These are phyloP conservation scores for Stomatorhinus walkeri DNA, from an alignment of 2,797 vertebrate species.

Conservation along the genomic window DNA sequence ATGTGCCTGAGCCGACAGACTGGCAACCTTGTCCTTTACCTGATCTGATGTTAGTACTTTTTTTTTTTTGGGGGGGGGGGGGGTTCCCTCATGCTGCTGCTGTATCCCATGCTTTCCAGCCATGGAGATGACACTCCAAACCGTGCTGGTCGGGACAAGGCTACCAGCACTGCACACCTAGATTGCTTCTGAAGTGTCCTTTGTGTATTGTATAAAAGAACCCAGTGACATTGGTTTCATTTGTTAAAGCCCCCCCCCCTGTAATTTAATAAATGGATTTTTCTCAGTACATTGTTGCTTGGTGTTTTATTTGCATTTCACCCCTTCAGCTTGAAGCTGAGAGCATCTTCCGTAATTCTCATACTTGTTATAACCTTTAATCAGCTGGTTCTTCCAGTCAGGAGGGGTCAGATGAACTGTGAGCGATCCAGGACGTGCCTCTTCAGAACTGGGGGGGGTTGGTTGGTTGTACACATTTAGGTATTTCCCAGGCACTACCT, in stretches of 20 bases:
- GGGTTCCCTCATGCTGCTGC: neutral
- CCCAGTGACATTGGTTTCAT: neutral
- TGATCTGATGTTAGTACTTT: neutral
- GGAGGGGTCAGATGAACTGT: neutral
- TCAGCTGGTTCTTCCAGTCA: neutral
- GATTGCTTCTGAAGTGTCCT: slow-evolving; percentile 16
- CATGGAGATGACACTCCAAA: neutral
- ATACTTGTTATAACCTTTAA: neutral
- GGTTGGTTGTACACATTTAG: neutral
- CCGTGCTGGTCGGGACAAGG: neutral
- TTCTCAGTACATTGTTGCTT: neutral
- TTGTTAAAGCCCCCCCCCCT: neutral
- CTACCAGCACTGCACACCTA: neutral
- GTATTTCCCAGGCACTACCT: neutral
- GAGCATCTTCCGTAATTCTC: neutral
- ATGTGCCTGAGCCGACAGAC: neutral
- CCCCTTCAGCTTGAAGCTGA: neutral
- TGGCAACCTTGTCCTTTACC: neutral
- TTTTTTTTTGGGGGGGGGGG: neutral
- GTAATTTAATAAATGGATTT: slow-evolving; percentile 16
- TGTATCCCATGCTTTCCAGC: neutral
- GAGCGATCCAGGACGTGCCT: neutral
- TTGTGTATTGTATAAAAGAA: neutral
- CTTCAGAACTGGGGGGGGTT: neutral
- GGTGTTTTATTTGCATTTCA: neutral